Percentiles rank a stretch among this genome's conserved stretches.
These are phyloP conservation scores for Dendrophyllia cribrosa DNA, from an alignment of 64 coral and sea anemone genomes.

Conservation along the genomic window DNA sequence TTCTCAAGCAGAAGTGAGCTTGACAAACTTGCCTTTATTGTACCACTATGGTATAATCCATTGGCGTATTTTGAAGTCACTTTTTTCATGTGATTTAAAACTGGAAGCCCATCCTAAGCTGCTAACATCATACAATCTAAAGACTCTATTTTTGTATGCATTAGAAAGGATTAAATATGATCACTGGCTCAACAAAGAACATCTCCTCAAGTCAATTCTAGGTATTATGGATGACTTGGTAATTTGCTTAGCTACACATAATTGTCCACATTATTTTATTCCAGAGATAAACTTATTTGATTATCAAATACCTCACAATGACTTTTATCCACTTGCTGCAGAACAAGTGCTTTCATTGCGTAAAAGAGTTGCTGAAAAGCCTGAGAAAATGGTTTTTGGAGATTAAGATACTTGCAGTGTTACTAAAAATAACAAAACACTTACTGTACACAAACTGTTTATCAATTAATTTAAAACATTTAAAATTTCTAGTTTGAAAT, in stretches of 20 bases:
- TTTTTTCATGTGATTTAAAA: conserved; percentile 35
- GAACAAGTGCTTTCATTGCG: conserved; percentile 57
- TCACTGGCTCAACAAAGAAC: conserved; percentile 60
- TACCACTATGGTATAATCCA: conserved; percentile 56
- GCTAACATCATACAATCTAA: conserved; percentile 50
- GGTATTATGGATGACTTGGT: conserved; percentile 50
- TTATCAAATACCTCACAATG: conserved; percentile 50
- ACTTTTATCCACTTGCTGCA: conserved; percentile 51
- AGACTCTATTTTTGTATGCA: conserved; percentile 49
- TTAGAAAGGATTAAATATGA: conserved; percentile 57
- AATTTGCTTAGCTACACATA: conserved; percentile 58
- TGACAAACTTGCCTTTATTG: conserved; percentile 43
- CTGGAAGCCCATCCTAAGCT: conserved; percentile 47
- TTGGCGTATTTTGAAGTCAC: conserved; percentile 62
- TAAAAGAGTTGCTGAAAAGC: conserved; percentile 50
- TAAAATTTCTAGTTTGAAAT: background rate
- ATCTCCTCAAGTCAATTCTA: conserved; percentile 48
- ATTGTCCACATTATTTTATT: conserved; percentile 58
- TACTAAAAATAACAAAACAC: conserved; percentile 21
- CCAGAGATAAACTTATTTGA: conserved; percentile 58
- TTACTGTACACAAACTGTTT: background rate
- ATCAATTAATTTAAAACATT: background rate
- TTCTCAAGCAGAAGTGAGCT: conserved; percentile 58
- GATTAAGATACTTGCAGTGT: conserved; percentile 41
- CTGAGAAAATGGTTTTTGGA: conserved; percentile 47